Evolutionary conservation across 2,113 vertebrate genomes (phyloP), one percentile per base, ranked within the genome.

Genomic region (Sitta europaea): DNA sequence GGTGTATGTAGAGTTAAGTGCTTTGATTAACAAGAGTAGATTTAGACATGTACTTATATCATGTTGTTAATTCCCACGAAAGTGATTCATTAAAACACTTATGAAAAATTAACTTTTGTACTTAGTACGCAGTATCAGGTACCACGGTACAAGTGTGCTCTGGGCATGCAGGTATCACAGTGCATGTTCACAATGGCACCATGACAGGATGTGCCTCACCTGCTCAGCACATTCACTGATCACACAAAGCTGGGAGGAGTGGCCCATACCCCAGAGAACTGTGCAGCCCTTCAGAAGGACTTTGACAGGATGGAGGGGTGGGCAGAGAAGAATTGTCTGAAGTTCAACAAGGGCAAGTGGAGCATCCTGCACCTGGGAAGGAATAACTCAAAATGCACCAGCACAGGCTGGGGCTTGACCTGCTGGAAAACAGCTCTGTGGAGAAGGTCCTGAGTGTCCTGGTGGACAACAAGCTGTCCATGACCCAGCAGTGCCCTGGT

Each of bases 31-130:
- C 48, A 88, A 23, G 14, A 91, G 16, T 68, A 80, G 43, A 59
- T 89, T 92, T 95, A 89, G 91, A 83, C 51, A 74, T 58, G 25
- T 88, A 14, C 19, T 93, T 95, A 45, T 54, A 73, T 18, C 19
- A 19, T 36, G 47, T 90, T 71, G 25, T 31, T 92, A 68, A 83
- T 79, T 71, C 48, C 65, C 27, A 63, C 7, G 5, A 81, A 89
- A 84, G 7, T 2, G 29, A 77, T 47, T 74, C 6, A 67, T 80
- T 80, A 48, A 91, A 70, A 70, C 47, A 36, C 27, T 62, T 65
- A 45, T 12, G 14, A 80, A 73, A 23, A 61, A 58, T 66, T 80
- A 62, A 53, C 20, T 67, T 91, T 55, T 54, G 14, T 38, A 47
- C 42, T 53, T 27, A 54, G 38, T 29, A 70, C 12, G 14, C 9